Conservation (phyloP, 2,797 vertebrate genomes). For the Chanos chanos region DNA sequence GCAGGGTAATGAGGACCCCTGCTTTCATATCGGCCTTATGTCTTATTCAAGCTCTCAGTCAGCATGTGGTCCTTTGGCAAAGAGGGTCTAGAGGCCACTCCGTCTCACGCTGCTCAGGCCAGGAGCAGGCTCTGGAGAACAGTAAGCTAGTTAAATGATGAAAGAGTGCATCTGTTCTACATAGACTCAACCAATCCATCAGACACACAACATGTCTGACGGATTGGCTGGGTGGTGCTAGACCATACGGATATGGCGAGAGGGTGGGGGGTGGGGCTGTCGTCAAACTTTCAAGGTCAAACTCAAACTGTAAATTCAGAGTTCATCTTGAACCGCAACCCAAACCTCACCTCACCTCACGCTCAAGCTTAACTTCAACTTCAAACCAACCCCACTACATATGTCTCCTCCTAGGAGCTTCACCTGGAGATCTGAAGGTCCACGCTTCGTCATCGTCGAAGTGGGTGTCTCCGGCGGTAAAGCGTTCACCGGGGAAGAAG, state of each 20-base stretch:
- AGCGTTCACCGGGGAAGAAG: conserved; percentile 87
- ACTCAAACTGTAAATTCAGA: too few relatives aligned
- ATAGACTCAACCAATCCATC: background rate
- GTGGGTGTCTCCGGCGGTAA: conserved; percentile 85
- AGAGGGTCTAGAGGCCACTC: background rate
- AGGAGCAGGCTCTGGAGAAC: background rate
- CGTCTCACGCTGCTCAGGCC: background rate
- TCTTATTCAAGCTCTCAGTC: background rate
- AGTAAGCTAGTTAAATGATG: background rate
- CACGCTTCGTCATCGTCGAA: conserved; percentile 94
- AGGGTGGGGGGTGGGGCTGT: too few relatives aligned
- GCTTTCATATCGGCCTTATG: background rate
- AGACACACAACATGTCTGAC: too few relatives aligned
- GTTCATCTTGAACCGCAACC: background rate
- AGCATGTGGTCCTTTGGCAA: background rate
- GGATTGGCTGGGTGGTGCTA: too few relatives aligned
- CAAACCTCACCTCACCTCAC: background rate
- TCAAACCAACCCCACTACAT: too few relatives aligned
- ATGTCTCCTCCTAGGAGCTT: conserved; percentile 53
- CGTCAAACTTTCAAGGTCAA: too few relatives aligned
- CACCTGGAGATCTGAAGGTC: conserved; percentile 94
- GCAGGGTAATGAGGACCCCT: conserved; percentile 37
- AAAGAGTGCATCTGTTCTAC: background rate
- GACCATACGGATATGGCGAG: too few relatives aligned
- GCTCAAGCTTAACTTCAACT: background rate